Evolutionary conservation across 2,797 vertebrate species (phyloP), one percentile per base, ranked within the genome.

Genomic region (Tachyglossus aculeatus): DNA sequence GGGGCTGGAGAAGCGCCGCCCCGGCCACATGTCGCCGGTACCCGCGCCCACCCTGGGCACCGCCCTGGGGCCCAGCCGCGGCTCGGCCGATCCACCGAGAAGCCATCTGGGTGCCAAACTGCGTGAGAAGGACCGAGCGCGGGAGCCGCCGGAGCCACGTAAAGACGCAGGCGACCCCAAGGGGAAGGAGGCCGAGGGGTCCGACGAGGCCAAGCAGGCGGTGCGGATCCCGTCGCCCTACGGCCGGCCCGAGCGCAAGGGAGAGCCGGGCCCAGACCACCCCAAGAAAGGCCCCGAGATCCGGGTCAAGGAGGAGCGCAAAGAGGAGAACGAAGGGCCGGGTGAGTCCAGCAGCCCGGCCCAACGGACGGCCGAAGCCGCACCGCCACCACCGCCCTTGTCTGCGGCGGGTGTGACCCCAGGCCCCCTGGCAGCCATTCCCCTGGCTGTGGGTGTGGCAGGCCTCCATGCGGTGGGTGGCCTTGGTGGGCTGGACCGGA

Each of bases 231-330:
- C 95, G 0, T 98, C 97, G 0, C 96, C 97, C 39, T 98, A 96
- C 37, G 63, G 94, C 56, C 92, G 96, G 55, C 93, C 90, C 1
- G 90, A 95, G 74, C 95, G 97, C 71, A 98, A 97, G 91, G 93
- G 88, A 2, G 91, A 91, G 8, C 90, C 95, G 0, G 83, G 89
- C 19, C 90, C 94, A 0, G 96, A 96, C 10, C 95, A 95, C 78
- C 92, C 94, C 70, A 96, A 95, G 91, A 98, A 98, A 93, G 91
- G 69, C 4, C 10, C 45, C 0, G 97, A 99, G 90, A 93, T 99
- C 67, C 98, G 96, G 88, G 97, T 98, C 75, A 99, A 99, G 90
- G 97, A 98, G 87, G 97, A 99, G 78, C 91, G 96, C 66, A 97
- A 97, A 83, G 97, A 99, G 89, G 97, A 99, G 55, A 96, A 94